Percentiles rank a stretch among this genome's conserved stretches.
Evolutionary conservation across 1,140 invertebrate genomes (phyloP).

Genomic region (Drosophila rufa): DNA sequence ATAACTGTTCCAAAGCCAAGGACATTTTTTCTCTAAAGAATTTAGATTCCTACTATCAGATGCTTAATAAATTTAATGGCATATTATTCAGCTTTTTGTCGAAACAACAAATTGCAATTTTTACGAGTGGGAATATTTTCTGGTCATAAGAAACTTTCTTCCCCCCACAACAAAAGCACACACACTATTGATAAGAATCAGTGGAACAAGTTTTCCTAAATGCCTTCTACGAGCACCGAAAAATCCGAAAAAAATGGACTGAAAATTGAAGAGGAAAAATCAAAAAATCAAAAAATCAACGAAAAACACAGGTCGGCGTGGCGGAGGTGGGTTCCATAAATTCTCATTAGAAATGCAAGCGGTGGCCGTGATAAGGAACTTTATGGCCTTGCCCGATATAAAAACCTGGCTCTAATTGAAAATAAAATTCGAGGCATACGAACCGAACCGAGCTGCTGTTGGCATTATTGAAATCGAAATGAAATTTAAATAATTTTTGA

Average conservation of each 20-base stretch:
- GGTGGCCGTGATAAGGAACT: constrained; percentile 29
- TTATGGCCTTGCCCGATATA: constrained; percentile 44
- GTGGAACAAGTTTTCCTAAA: constrained; percentile 24
- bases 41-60: constrained; percentile 1
- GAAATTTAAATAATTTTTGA: constrained; percentile 65
- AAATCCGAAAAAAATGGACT: constrained; percentile 17
- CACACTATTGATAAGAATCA: constrained; percentile 26
- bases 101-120: constrained; percentile 51
- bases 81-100: constrained; percentile 10
- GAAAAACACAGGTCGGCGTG: neutral
- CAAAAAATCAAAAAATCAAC: constrained; percentile 13
- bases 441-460: constrained; percentile 16
- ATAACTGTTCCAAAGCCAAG: constrained; percentile 1
- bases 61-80: constrained; percentile 19
- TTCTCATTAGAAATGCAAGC: constrained; percentile 45
- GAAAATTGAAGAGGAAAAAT: constrained; percentile 18
- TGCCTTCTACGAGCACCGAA: constrained; percentile 8
- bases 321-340: constrained; percentile 39
- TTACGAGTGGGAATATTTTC: constrained; percentile 37
- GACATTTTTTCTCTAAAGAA: neutral
- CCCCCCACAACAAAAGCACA: neutral
- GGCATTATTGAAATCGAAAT: constrained; percentile 58
- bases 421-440: constrained; percentile 45
- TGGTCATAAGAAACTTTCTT: constrained; percentile 21
- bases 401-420: constrained; percentile 45